A percentile compares a stretch with the other conserved stretches of the same genome.
Evolutionary conservation across 2,797 vertebrate species (phyloP).

Genomic region (Sebastes variabilis): DNA sequence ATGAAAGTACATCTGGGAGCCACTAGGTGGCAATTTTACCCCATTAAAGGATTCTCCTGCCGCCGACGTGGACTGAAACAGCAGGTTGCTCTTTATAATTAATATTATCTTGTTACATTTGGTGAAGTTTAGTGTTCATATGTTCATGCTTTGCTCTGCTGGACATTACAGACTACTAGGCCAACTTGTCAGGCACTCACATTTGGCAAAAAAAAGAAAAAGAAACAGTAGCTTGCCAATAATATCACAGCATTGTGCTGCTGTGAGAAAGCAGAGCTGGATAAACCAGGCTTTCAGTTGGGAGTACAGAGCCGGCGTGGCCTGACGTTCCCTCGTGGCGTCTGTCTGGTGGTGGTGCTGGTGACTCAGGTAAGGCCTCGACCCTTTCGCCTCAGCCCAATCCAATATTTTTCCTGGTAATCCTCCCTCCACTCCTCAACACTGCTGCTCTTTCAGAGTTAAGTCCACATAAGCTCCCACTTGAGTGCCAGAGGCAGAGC

Average conservation of each 20-base stretch:
- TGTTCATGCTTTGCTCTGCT: background rate
- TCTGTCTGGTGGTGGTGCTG: constrained; percentile 19
- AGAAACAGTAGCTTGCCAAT: background rate
- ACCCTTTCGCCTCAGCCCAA: constrained; percentile 65
- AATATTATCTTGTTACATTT: background rate
- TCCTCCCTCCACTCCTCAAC: constrained; percentile 76
- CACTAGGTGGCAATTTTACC: constrained; percentile 65
- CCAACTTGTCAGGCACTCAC: background rate
- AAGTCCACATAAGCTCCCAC: constrained; percentile 83
- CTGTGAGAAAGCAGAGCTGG: constrained; percentile 1
- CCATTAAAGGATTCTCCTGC: background rate
- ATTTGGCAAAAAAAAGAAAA: background rate
- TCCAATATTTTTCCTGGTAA: constrained; percentile 82
- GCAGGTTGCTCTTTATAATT: background rate
- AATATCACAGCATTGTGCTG: background rate
- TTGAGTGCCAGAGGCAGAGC: constrained; percentile 78
- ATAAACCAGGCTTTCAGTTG: background rate
- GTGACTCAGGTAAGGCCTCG: constrained; percentile 56
- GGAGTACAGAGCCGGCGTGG: constrained; percentile 4
- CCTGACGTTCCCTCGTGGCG: constrained; percentile 5
- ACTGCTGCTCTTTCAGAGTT: constrained; percentile 79
- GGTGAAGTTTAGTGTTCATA: background rate
- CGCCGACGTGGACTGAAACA: background rate
- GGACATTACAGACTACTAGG: background rate
- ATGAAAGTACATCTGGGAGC: constrained; percentile 11